These are phyloP conservation scores for Myrmophylax atrothorax DNA, from an alignment of 2,113 vertebrate species.

Conservation along the genomic window DNA sequence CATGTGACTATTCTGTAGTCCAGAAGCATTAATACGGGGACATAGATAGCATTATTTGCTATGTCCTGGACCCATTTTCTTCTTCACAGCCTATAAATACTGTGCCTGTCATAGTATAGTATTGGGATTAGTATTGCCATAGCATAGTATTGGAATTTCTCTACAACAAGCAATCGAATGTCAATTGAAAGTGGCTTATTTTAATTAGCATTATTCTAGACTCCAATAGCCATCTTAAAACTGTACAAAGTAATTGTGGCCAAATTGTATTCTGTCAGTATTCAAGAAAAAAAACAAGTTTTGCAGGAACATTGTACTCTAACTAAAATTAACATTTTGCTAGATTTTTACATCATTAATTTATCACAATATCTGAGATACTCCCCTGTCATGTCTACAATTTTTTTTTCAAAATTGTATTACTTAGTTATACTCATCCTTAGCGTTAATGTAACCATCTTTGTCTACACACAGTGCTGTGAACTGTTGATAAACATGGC, in stretches of 20 bases:
- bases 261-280: background rate
- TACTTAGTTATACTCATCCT: background rate
- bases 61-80: constrained; percentile 1
- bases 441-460: background rate
- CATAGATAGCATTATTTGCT: constrained; percentile 12
- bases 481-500: constrained; percentile 6
- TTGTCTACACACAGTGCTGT: background rate
- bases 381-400: background rate
- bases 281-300: background rate
- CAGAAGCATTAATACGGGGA: background rate
- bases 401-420: background rate
- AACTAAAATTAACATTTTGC: background rate
- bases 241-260: background rate
- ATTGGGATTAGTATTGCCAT: background rate
- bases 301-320: background rate
- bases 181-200: background rate
- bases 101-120: background rate
- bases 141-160: background rate
- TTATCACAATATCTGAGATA: background rate
- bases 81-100: constrained; percentile 11
- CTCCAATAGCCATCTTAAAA: background rate
- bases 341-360: background rate
- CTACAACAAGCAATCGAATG: background rate
- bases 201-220: background rate
- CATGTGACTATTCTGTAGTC: constrained; percentile 12